Conservation (phyloP, 2,888 invertebrate species). For the Acleris literana region DNA sequence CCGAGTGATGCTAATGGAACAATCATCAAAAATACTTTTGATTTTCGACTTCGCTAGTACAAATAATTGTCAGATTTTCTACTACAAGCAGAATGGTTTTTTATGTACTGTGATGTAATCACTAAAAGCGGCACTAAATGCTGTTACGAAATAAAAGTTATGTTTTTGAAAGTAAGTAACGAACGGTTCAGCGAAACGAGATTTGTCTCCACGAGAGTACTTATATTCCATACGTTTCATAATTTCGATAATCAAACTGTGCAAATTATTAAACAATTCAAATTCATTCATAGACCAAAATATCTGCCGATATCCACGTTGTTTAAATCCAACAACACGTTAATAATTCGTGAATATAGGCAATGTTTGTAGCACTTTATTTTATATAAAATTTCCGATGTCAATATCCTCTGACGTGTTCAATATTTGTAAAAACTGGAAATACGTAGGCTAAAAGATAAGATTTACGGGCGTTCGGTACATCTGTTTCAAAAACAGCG, state of each 20-base stretch:
- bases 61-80: too few species aligned
- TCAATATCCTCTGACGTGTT: conserved; percentile 23
- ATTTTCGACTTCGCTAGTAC: not conserved
- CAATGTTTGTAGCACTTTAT: conserved; percentile 27
- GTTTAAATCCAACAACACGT: conserved; percentile 7
- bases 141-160: not conserved
- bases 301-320: too few species aligned
- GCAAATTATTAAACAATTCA: too few species aligned
- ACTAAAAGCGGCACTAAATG: not conserved
- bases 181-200: conserved; percentile 47
- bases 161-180: conserved; percentile 36
- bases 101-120: too few species aligned
- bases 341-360: conserved; percentile 15
- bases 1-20: conserved; percentile 29
- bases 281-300: too few species aligned
- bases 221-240: too few species aligned
- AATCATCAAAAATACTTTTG: conserved; percentile 35
- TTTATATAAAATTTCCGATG: conserved; percentile 19
- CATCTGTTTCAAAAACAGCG: conserved; percentile 25
- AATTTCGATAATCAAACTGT: conserved; percentile 41
- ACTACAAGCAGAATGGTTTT: too few species aligned
- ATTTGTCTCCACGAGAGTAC: conserved; percentile 30
- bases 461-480: conserved; percentile 22
- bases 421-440: conserved; percentile 27
- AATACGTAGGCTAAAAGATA: conserved; percentile 23